These are phyloP conservation scores for Apostichopus californicus DNA, from an alignment of 35 echinoderm and acorn worm species.

Conservation along the genomic window DNA sequence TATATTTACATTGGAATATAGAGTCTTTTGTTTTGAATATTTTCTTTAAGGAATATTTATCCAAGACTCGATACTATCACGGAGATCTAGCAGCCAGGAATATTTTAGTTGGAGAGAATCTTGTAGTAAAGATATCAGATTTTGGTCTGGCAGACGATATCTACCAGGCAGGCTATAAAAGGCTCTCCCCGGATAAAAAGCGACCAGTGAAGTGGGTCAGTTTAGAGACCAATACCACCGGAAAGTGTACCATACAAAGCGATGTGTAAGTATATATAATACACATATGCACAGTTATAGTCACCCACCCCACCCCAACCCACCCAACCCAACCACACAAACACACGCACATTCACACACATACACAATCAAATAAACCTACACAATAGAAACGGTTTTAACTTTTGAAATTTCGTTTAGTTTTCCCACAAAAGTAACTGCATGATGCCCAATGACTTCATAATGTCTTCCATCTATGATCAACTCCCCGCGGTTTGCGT, in stretches of 20 bases:
- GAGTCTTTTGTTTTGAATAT: neutral
- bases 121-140: conserved; percentile 87
- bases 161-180: conserved; percentile 84
- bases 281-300: neutral
- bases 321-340: too few relatives aligned
- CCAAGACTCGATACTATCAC: conserved; percentile 80
- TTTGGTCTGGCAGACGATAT: conserved; percentile 91
- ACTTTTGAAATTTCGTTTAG: too few relatives aligned
- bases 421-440: too few relatives aligned
- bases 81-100: conserved; percentile 92
- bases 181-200: conserved; percentile 69
- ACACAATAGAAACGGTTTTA: too few relatives aligned
- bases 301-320: too few relatives aligned
- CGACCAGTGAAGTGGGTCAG: conserved; percentile 93
- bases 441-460: too few relatives aligned
- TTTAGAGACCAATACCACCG: conserved; percentile 82
- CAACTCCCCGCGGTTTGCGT: too few relatives aligned
- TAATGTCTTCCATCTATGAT: too few relatives aligned
- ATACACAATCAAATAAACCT: too few relatives aligned
- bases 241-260: conserved; percentile 93
- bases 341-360: too few relatives aligned
- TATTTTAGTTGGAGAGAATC: conserved; percentile 71
- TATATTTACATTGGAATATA: too few relatives aligned
- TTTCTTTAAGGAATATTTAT: conserved; percentile 78
- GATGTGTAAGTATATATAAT: conserved; percentile 79